phyloP scores from a whole-genome alignment of 2,888 invertebrate genomes.

The Oegoconia quadripuncta region DNA sequence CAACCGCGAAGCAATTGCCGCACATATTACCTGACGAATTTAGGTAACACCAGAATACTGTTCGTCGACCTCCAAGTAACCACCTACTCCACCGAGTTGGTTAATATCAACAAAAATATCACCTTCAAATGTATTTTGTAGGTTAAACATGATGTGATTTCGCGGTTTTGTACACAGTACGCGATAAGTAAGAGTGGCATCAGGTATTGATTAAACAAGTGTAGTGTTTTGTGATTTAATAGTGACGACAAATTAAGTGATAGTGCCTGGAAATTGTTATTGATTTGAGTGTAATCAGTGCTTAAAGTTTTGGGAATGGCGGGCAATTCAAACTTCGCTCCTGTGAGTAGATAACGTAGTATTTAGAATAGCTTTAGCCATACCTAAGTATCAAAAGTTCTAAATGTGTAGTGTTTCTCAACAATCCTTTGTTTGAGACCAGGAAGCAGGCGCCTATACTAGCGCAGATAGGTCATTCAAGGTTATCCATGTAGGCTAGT shows the following conservation, averaged over 20 bases:
- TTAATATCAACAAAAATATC: constrained; percentile 78
- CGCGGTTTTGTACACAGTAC: constrained; percentile 66
- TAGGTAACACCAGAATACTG: constrained; percentile 26
- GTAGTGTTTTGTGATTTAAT: constrained; percentile 36
- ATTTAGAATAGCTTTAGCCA: neutral
- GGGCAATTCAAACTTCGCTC: constrained; percentile 44
- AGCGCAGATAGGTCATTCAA: constrained; percentile 69
- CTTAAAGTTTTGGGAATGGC: constrained; percentile 38
- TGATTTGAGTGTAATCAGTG: constrained; percentile 22
- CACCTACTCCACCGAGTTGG: constrained; percentile 33
- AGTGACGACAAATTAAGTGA: constrained; percentile 18
- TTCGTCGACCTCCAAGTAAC: constrained; percentile 27
- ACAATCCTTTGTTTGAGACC: constrained; percentile 10
- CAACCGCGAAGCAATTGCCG: constrained; percentile 26
- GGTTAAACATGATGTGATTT: constrained; percentile 75
- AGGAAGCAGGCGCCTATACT: constrained; percentile 14
- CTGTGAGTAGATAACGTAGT: constrained; percentile 35
- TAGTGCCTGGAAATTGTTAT: constrained; percentile 16
- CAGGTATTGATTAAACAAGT: constrained; percentile 33
- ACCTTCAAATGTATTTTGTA: constrained; percentile 78
- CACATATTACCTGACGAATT: constrained; percentile 52
- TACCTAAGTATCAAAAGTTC: too few species aligned
- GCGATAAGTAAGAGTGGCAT: constrained; percentile 44
- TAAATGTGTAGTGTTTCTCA: too few species aligned
- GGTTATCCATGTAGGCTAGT: constrained; percentile 54